Conservation (phyloP, 2,797 vertebrate genomes). For the Hydrophis major region DNA sequence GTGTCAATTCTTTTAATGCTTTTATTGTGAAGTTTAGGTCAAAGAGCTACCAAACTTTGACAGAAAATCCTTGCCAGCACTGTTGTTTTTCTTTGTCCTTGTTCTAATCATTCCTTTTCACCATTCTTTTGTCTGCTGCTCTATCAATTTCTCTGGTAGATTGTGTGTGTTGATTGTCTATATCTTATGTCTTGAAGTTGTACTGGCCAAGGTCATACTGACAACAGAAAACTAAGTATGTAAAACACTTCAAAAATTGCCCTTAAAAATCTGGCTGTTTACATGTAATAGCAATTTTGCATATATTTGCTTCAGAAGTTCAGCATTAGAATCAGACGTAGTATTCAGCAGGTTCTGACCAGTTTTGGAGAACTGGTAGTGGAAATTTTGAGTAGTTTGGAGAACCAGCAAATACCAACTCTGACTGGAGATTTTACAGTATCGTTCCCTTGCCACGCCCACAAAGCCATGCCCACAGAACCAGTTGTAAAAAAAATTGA, state of each 20-base stretch:
- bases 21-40: conserved; percentile 24
- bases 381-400: no score
- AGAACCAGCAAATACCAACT: no score
- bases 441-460: no score
- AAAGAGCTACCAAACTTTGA: background rate
- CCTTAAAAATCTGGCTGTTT: background rate
- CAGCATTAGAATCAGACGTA: background rate
- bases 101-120: background rate
- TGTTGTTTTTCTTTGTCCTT: conserved; percentile 8
- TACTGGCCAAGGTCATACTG: conserved; percentile 11
- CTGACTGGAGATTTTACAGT: no score
- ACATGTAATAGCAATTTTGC: background rate
- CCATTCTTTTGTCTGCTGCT: background rate
- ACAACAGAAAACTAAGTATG: conserved; percentile 2
- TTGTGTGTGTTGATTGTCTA: conserved; percentile 14
- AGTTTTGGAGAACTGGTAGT: no score
- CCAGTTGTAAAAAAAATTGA: no score
- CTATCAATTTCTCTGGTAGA: conserved; percentile 20
- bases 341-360: no score
- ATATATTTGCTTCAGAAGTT: background rate
- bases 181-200: background rate
- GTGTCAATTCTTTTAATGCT: conserved; percentile 9
- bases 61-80: conserved; percentile 5
- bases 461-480: no score
- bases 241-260: conserved; percentile 7